Conservation (phyloP, 2,113 vertebrate genomes). For the Urocitellus parryii region DNA sequence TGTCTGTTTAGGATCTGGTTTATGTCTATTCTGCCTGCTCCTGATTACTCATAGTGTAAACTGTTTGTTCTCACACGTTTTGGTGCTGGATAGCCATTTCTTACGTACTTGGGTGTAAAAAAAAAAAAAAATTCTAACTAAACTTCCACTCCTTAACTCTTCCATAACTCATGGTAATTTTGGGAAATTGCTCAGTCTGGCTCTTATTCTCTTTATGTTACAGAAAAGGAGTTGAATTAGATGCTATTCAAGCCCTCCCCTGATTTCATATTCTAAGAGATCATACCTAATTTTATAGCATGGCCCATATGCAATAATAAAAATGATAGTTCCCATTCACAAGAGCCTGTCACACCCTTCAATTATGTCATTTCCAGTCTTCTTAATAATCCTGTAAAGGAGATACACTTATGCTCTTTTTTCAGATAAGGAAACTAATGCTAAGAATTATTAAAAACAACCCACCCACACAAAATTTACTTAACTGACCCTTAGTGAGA, state of each 20-base stretch:
- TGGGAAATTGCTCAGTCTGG: not conserved
- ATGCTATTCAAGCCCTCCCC: not conserved
- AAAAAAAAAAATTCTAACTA: not conserved
- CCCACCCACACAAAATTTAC: not conserved
- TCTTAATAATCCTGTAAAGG: not conserved
- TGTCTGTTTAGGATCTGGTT: not conserved
- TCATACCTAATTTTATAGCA: not conserved
- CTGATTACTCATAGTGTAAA: not conserved
- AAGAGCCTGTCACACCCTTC: not conserved
- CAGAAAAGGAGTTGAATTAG: not conserved
- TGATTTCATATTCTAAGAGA: not conserved
- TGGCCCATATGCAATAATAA: not conserved
- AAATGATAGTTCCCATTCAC: not conserved
- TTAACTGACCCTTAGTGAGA: not conserved
- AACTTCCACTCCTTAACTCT: not conserved
- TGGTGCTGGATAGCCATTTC: conserved; percentile 22
- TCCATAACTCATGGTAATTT: not conserved
- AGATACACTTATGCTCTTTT: not conserved
- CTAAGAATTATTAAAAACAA: not conserved
- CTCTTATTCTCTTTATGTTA: not conserved
- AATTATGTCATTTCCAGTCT: not conserved
- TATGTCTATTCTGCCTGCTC: not conserved
- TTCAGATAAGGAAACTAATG: not conserved
- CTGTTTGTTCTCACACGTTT: not conserved
- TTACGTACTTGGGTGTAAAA: not conserved